Percentiles rank a stretch among this genome's conserved stretches.
phyloP scores from a whole-genome alignment of 2,888 invertebrate genomes.

The Tipula confusa region DNA sequence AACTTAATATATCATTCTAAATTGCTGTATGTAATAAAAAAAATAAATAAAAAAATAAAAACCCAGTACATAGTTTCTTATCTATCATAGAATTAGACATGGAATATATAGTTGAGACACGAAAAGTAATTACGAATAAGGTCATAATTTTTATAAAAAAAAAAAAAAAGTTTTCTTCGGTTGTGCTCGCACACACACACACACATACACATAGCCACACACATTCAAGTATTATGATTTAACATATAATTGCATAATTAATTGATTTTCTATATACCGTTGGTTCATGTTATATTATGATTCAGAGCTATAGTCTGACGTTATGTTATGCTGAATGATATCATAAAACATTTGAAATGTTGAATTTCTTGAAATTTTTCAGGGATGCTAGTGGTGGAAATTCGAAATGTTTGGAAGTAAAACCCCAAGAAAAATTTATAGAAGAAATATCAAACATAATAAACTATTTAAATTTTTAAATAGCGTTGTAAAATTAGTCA shows the following conservation, averaged over 20 bases:
- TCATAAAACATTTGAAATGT: no score
- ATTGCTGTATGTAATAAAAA: conserved; percentile 20
- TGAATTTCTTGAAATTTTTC: no score
- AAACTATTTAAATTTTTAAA: no score
- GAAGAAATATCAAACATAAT: no score
- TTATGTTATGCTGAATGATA: no score
- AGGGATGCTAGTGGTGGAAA: no score
- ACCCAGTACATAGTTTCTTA: conserved; percentile 13
- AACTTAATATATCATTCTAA: conserved; percentile 25
- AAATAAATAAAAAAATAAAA: not conserved
- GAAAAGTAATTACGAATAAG: conserved; percentile 20
- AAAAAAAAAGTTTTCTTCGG: not conserved
- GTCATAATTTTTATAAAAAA: conserved; percentile 10
- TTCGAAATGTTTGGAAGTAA: no score
- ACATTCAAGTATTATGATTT: not conserved
- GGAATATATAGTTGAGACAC: conserved; percentile 12
- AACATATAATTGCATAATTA: conserved; percentile 1
- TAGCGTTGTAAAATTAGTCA: no score
- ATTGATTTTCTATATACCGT: conserved; percentile 16
- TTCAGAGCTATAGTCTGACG: not conserved
- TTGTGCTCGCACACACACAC: not conserved
- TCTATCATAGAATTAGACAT: conserved; percentile 16
- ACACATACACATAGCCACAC: not conserved
- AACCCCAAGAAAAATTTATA: no score
- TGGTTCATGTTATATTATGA: not conserved